Evolutionary conservation across 1,140 invertebrate genomes (phyloP), one percentile per base, ranked within the genome.

Genomic region (Temnothorax longispinosus): DNA sequence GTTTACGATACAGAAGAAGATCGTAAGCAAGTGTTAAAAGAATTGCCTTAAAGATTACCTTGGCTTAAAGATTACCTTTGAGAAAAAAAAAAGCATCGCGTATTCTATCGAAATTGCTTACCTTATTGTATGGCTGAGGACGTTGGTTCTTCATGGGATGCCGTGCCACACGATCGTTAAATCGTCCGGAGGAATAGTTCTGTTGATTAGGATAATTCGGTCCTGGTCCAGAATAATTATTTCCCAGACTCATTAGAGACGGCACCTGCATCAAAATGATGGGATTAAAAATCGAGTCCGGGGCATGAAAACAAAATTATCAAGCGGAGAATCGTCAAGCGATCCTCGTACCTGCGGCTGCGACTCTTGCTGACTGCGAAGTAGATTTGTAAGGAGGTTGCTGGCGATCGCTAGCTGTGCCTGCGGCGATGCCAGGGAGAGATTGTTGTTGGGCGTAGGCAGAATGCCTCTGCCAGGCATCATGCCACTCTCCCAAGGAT

Each of bases 401-500:
- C 95, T 96, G 21, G 95, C 95, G 74, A 96, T 93, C 6, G 95
- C 95, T 10, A 96, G 85, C 60, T 96, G 95, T 41, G 95, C 94
- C 90, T 96, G 95, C 0, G 94, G 95, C 4, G 95, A 95, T 11
- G 95, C 93, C 27, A 96, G 89, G 13, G 94, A 95, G 1, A 96
- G 85, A 85, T 95, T 94, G 87, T 95, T 96, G 44, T 94, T 95
- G 5, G 95, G 94, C 15, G 95, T 95, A 15, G 95, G 95, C 50
- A 96, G 88, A 50, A 96, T 94, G 21, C 95, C 95, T 81, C 94
- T 89, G 27, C 95, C 95, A n/a, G 95, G 95, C 94, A 96, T 95
- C 81, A 96, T 93, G 35, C 95, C 95, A 35, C 94, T 92, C 90
- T 96, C 95, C 95, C 95, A 96, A 18, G 95, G 95, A 88, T 95